Evolutionary conservation across 2,888 invertebrate genomes (phyloP), one percentile per base, ranked within the genome.

Genomic region (Ctenicera cuprea): DNA sequence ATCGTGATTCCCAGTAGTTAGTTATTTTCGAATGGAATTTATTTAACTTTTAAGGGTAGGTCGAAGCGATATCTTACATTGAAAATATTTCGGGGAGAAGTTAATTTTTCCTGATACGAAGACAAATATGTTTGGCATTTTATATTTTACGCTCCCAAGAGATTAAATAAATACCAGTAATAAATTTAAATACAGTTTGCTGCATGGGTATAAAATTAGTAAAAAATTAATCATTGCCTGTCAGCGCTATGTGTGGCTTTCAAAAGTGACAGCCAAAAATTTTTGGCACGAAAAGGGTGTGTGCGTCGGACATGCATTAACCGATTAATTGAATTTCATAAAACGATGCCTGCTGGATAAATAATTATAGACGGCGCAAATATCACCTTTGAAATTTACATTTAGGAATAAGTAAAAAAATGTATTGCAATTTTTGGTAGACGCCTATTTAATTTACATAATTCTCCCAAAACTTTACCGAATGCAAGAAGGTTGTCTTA

Each of bases 1-100:
- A 12, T 54, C 54, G 54, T 54, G 54, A 54, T 54, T 54, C 33
- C 12, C n/a, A 3, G 54, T 54, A 50, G 22, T 50, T 50, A 54
- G 30, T 30, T 54, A 54, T 54, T 54, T 14, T 30, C 30, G 33
- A 54, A 54, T 33, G 14, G 54, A 54, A 54, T 54, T 54, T 30
- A 33, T 54, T 54, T 54, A 30, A 3, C 14, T 20, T n/a, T 54
- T 54, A 54, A 54, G 12, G n/a, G 30, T 54, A 54, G 54, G 54
- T 54, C 54, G 22, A 14, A 14, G 5, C 14, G 8, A 54, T 20
- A 16, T 18, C 1, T 16, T 45, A 1, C 18, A 0, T 1, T 45
- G 5, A 18, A 45, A 45, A 18, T 45, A 18, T 45, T 14, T 45
- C 4, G 18, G 8, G n/a, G 4, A 9, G 33, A 33, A 33, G 33